phyloP scores from a whole-genome alignment of 2,888 invertebrate species.

The Pedicia rivosa region DNA sequence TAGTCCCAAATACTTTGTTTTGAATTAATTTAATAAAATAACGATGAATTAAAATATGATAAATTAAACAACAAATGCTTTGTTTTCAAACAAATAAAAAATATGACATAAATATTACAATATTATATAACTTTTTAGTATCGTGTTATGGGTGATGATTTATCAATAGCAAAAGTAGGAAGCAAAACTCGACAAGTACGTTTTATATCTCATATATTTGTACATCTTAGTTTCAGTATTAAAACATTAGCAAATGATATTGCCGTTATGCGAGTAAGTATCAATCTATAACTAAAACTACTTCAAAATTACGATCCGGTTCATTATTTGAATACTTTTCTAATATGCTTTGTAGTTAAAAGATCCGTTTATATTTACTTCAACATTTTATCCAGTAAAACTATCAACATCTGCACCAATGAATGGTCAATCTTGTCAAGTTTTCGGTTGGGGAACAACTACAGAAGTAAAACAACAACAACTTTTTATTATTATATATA shows the following conservation, averaged over 20 bases:
- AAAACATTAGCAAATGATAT: conserved; percentile 9
- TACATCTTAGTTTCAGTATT: conserved; percentile 6
- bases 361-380: too few relatives aligned
- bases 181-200: conserved; percentile 6
- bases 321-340: too few relatives aligned
- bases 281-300: not conserved
- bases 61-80: too few relatives aligned
- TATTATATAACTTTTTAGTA: too few relatives aligned
- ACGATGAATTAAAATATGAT: too few relatives aligned
- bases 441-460: conserved; percentile 8
- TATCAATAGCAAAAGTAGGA: conserved; percentile 1
- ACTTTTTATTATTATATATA: not conserved
- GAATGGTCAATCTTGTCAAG: not conserved
- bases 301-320: too few relatives aligned
- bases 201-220: conserved; percentile 8
- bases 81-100: too few relatives aligned
- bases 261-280: conserved; percentile 7
- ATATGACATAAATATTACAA: too few relatives aligned
- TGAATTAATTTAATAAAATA: too few relatives aligned
- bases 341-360: too few relatives aligned
- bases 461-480: not conserved
- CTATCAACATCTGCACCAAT: not conserved
- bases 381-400: not conserved
- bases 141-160: conserved; percentile 8
- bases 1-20: too few relatives aligned